Conservation (phyloP, 2,888 invertebrate genomes). For the Lasioglossum morio region DNA sequence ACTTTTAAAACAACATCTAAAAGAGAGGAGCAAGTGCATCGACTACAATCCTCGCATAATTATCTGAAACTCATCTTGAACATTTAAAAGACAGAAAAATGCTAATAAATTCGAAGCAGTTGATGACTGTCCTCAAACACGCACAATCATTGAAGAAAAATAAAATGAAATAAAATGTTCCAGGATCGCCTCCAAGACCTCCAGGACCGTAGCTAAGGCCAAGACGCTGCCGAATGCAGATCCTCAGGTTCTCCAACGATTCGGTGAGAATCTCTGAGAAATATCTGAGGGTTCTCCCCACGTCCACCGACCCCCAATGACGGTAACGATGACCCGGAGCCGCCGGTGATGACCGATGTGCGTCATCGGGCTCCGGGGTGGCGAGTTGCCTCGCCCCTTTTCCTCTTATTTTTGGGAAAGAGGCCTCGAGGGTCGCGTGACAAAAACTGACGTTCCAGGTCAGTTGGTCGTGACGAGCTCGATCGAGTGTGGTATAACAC, state of each 20-base stretch:
- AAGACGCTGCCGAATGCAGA: background rate
- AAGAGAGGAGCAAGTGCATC: background rate
- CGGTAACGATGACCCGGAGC: background rate
- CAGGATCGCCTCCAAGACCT: background rate
- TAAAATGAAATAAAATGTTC: background rate
- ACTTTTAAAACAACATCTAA: background rate
- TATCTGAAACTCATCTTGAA: too few relatives aligned
- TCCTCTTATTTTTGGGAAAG: background rate
- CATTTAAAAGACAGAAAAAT: too few relatives aligned
- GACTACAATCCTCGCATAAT: too few relatives aligned
- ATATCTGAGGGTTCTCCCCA: background rate
- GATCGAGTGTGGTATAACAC: conserved; percentile 3
- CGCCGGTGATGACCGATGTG: conserved; percentile 3
- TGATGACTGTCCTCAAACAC: too few relatives aligned
- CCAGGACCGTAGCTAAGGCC: background rate
- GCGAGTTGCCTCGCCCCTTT: background rate
- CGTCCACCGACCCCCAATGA: conserved; percentile 5
- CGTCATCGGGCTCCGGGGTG: conserved; percentile 1
- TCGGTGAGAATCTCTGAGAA: background rate
- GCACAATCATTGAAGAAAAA: background rate
- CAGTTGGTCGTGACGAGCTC: background rate
- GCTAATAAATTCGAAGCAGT: too few relatives aligned
- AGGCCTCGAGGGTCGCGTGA: background rate
- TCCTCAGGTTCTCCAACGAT: background rate
- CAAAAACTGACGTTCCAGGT: conserved; percentile 45